Evolutionary conservation across 2,797 vertebrate genomes (phyloP), one percentile per base, ranked within the genome.

Genomic region (Crenichthys baileyi): DNA sequence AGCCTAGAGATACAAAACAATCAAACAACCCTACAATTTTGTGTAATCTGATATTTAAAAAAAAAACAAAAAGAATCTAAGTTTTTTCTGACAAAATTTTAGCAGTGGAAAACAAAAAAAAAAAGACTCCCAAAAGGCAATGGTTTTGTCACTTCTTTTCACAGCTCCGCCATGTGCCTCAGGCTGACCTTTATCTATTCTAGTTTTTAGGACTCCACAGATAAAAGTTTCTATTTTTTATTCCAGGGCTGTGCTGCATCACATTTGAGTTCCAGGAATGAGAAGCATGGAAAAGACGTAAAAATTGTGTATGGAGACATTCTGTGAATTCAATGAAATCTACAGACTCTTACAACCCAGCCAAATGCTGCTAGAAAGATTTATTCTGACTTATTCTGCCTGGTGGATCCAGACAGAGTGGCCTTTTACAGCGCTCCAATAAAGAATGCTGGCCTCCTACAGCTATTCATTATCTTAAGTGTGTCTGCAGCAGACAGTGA

Each of bases 381-480:
- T 85, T 87, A 48, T 78, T n/a, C n/a, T n/a, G n/a, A n/a, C 9
- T 76, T 76, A 71, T 73, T 78, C 60, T 77, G 84, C 86, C 84
- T 80, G 58, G 55, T 84, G 84, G 84, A 89, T 86, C 75, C 87
- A 92, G 90, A 92, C 91, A 87, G 81, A 83, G 85, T 92, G 88
- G 88, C 87, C 89, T 92, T 92, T 93, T 87, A 87, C 86, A 73
- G 87, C 73, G 78, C 89, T 85, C 90, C 87, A 85, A 85, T 88
- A 89, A 90, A 92, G 89, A 94, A 83, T 78, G 73, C 74, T 89
- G 85, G 86, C 77, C 88, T 91, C 92, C 90, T 89, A 86, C 88
- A 87, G 89, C 91, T 84, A 93, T 93, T 94, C 91, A 94, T 94
- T 94, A 92, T 89, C 91, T 91, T 91, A 92, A 94, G 93, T 93